phyloP scores from a whole-genome alignment of 1,140 invertebrate genomes.

The Drosophila elegans region DNA sequence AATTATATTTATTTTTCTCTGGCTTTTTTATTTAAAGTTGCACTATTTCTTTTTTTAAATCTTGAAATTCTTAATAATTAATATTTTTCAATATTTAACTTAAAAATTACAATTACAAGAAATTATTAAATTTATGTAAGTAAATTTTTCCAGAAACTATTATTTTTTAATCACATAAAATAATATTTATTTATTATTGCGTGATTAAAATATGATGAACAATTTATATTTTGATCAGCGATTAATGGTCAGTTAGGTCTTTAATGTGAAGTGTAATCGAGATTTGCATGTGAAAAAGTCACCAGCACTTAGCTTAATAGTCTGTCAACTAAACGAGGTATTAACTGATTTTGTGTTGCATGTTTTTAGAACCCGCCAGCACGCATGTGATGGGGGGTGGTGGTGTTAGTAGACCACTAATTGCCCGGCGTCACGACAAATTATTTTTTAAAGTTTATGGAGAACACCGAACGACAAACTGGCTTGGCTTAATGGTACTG shows the following conservation, averaged over 20 bases:
- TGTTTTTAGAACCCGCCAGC: conserved; percentile 10
- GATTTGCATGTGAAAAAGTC: conserved; percentile 26
- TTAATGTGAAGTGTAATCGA: neutral
- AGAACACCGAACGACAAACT: neutral
- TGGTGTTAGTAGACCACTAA: conserved; percentile 10
- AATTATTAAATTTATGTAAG: too few relatives aligned
- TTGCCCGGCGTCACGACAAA: conserved; percentile 17
- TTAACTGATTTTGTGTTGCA: conserved; percentile 40
- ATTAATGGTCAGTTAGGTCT: neutral
- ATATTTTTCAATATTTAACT: too few relatives aligned
- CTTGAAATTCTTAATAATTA: too few relatives aligned
- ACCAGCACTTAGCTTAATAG: conserved; percentile 26
- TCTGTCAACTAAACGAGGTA: conserved; percentile 27
- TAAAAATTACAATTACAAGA: too few relatives aligned
- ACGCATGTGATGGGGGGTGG: conserved; percentile 27
- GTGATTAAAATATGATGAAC: too few relatives aligned
- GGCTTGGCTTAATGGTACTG: neutral
- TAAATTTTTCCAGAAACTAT: too few relatives aligned
- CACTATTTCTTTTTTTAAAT: too few relatives aligned
- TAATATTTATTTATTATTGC: too few relatives aligned
- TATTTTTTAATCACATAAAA: too few relatives aligned
- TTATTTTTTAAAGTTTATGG: neutral
- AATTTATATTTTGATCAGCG: neutral
- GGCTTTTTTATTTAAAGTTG: too few relatives aligned
- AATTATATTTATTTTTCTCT: too few relatives aligned